Conservation (phyloP, 2,113 vertebrate genomes). For the Catharus minimus region DNA sequence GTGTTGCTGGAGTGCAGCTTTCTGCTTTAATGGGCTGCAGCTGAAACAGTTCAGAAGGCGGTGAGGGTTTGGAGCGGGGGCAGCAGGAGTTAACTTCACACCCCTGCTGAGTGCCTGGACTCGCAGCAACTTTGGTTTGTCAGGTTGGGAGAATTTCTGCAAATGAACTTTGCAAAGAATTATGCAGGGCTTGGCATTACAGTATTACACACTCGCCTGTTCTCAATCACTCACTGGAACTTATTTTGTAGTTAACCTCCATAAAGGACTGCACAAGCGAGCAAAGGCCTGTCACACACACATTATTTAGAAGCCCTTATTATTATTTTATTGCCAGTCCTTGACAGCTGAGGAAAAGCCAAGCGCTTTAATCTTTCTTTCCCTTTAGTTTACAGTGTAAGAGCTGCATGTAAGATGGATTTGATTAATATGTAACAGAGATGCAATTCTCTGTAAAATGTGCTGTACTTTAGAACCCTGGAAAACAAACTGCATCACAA, state of each 20-base stretch:
- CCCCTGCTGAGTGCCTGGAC: conserved; percentile 47
- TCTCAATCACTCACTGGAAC: conserved; percentile 84
- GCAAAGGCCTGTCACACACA: conserved; percentile 82
- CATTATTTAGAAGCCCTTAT: conserved; percentile 86
- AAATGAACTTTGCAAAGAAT: conserved; percentile 79
- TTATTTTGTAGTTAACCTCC: conserved; percentile 90
- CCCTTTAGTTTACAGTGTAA: conserved; percentile 83
- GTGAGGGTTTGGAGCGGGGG: neutral
- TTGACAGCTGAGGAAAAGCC: conserved; percentile 86
- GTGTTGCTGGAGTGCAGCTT: neutral
- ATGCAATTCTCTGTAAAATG: conserved; percentile 85
- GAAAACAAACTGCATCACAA: conserved; percentile 85
- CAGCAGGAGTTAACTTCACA: conserved; percentile 11
- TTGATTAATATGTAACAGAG: conserved; percentile 87
- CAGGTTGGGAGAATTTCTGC: conserved; percentile 66
- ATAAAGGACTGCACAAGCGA: conserved; percentile 80
- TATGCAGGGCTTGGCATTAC: conserved; percentile 75
- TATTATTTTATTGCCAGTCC: conserved; percentile 87
- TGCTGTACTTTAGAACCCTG: conserved; percentile 82
- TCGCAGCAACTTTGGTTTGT: conserved; percentile 61
- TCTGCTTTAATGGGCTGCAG: conserved; percentile 46
- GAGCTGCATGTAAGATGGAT: conserved; percentile 79
- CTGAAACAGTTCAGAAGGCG: conserved; percentile 45
- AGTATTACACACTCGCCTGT: conserved; percentile 73
- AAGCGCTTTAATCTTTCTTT: conserved; percentile 85